Base-by-base conservation (phyloP, 35 echinoderm and acorn worm species). In the Holothuria glaberrima region DNA sequence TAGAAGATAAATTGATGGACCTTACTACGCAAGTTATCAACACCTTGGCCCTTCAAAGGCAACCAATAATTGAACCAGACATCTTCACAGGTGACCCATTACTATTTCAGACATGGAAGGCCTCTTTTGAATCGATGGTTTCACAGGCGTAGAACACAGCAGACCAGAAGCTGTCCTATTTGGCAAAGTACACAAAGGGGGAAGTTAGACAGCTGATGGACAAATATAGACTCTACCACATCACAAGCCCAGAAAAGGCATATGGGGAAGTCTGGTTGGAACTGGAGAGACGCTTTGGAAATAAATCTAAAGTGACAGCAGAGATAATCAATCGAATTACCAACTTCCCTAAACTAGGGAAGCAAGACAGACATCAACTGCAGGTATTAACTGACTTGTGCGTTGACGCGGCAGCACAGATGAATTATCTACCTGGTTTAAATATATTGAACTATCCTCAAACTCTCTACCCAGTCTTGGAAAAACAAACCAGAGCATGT, bases 281-380 rank as follows among this genome's bases (percentile, higher is more conserved):
- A 65, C 41, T 94, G 0, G 76, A 86, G 26, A 81, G 84, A 46
- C 45, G 93, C 24, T 94, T 90, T 34, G 93, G 88, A 0, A 88
- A 91, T 24, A 19, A 61, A 16, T 68, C 88, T 19, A 67, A 28
- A 1, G 62, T 94, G 0, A 87, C 76, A 0, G 7, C 82, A 32
- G 50, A 29, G 29, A 61, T 91, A 12, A 86, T 94, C 14, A 54
- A 66, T 9, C 68, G 31, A 5, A 81, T 94, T 7, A 73, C 2
- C 0, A 30, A 4, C 10, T 94, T 89, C 54, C 86, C 64, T 0
- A 91, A 71, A 34, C 12, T 94, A 20, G 66, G 30, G 19, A 5
- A 19, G 1, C 48, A 61, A 0, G 68, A 94, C 6, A 21, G 17
- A 24, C 29, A 77, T 14, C 67, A 87, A 24, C 71, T 94, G 0